These are phyloP conservation scores for Peucedramus taeniatus DNA, from an alignment of 2,113 vertebrate species.

Conservation along the genomic window DNA sequence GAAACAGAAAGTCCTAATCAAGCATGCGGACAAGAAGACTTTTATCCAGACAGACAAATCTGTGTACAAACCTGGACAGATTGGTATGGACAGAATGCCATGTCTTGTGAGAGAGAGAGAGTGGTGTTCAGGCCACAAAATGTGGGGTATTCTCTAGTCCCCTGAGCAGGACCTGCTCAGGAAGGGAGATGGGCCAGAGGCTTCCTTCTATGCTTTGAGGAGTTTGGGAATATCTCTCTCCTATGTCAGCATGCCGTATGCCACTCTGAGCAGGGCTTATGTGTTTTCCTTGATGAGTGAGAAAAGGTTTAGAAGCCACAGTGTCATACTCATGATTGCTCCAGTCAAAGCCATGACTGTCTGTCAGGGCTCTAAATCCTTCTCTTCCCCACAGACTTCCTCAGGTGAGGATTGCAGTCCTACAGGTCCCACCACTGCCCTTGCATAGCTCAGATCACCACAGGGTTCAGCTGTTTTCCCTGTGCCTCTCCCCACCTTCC, in stretches of 20 bases:
- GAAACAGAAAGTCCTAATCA: conserved; percentile 56
- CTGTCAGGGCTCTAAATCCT: neutral
- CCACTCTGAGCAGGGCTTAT: neutral
- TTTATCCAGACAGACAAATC: conserved; percentile 63
- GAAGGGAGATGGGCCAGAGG: neutral
- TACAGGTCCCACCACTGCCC: neutral
- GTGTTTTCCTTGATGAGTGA: neutral
- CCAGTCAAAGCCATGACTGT: neutral
- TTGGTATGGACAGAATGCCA: conserved; percentile 11
- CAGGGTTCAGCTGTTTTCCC: neutral
- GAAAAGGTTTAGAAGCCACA: neutral
- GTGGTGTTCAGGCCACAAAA: neutral
- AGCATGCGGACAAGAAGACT: neutral
- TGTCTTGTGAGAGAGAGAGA: neutral
- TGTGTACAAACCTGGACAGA: conserved; percentile 58
- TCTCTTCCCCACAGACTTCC: neutral
- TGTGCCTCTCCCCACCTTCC: neutral
- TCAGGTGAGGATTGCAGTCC: neutral
- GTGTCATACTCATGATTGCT: neutral
- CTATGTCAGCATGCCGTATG: rapidly evolving
- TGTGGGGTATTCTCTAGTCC: neutral
- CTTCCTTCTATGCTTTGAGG: neutral
- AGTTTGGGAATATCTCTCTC: neutral
- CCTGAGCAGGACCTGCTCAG: neutral
- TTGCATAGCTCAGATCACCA: neutral